Base-by-base conservation (phyloP, 2,888 invertebrate species). In the Fragum sueziense region DNA sequence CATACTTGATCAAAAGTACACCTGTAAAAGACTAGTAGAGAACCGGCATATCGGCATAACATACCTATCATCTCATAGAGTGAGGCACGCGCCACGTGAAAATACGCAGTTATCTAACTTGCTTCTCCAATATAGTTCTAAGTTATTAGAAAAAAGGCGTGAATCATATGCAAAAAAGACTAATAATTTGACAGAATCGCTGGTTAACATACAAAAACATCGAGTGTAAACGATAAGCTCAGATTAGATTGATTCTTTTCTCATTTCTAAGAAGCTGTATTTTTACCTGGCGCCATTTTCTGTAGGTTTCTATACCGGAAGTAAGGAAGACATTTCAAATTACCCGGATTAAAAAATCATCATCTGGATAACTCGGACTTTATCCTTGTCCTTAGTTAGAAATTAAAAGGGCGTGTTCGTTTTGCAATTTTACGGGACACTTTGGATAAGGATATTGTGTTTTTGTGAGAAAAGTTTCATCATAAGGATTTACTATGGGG, bases 271-370 rank as follows among this genome's bases (percentile, higher is more conserved):
- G n/a, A n/a, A n/a, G n/a, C n/a, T n/a, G n/a, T n/a, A n/a, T n/a
- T n/a, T n/a, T n/a, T n/a, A n/a, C n/a, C n/a, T n/a, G n/a, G n/a
- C n/a, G n/a, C n/a, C n/a, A n/a, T n/a, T n/a, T n/a, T n/a, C n/a
- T n/a, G n/a, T n/a, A 4, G n/a, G 47, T 47, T n/a, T 37, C 14
- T 47, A 47, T 47, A 20, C 33, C 9, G 62, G 62, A 62, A 62
- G 62, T 62, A 17, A 20, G 17, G 27, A 31, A 34, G 31, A 34
- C 27, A 27, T 57, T 62, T 33, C 33, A 62, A 62, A 62, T 62
- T 62, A 62, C 62, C 62, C 62, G 62, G 62, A 62, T 62, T 33
- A 29, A 34, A 61, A 34, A 62, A 20, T 33, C 31, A 62, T 62
- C 62, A 62, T 62, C 34, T 34, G 62, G 62, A 62, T 62, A 33